Evolutionary conservation across 2,888 invertebrate genomes (phyloP), one percentile per base, ranked within the genome.

Genomic region (Acrocyrtus sp.): DNA sequence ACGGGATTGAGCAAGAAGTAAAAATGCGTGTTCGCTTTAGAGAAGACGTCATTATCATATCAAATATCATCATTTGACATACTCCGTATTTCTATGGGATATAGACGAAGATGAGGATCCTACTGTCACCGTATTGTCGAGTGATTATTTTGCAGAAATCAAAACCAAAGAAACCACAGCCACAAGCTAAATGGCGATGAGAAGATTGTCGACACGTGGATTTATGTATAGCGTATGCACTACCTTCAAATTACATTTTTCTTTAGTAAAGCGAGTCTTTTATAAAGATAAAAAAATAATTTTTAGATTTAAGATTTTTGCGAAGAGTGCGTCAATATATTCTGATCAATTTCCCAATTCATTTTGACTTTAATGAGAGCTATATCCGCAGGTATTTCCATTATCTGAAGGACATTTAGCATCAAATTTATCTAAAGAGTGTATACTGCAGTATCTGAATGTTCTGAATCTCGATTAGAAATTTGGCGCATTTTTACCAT

Each of bases 191-290:
- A 54, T 69, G n/a, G n/a, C n/a, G n/a, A n/a, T n/a, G n/a, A n/a
- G n/a, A n/a, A n/a, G 27, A 62, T 34, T 56, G 60, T 53, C 62
- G 69, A 69, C 69, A 69, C 69, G 69, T 69, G 69, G 61, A 61
- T 62, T 61, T 51, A 60, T 19, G 48, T 57, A 57, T 45, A 43
- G 12, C n/a, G 26, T 10, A 4, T 48, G 48, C 27, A 50, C 19
- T 24, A 50, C 26, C 22, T 48, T 48, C 10, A 6, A 24, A n/a
- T 22, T 2, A n/a, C n/a, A n/a, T n/a, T n/a, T n/a, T n/a, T n/a
- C n/a, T n/a, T n/a, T n/a, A n/a, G n/a, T n/a, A n/a, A n/a, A n/a
- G n/a, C n/a, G n/a, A n/a, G n/a, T n/a, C n/a, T n/a, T n/a, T n/a
- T n/a, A n/a, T n/a, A n/a, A n/a, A n/a, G n/a, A n/a, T n/a, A n/a